phyloP scores from a whole-genome alignment of 2,113 vertebrate genomes.

The Mellivora capensis region DNA sequence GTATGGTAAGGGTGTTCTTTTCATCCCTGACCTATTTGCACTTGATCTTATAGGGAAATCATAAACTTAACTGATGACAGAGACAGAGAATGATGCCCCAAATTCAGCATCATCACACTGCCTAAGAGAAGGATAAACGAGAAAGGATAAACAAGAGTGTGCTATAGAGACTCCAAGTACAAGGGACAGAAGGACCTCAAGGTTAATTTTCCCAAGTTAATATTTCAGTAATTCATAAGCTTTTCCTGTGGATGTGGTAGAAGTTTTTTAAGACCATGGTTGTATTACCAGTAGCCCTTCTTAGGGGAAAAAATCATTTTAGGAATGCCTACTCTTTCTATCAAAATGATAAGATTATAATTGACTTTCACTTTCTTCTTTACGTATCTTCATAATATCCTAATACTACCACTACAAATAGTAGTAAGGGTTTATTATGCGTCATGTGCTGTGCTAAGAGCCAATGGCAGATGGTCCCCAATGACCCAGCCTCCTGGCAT shows the following conservation, averaged over 20 bases:
- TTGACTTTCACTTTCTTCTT: not conserved
- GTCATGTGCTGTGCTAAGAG: not conserved
- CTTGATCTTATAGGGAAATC: constrained; percentile 42
- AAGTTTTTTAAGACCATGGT: not conserved
- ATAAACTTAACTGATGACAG: constrained; percentile 4
- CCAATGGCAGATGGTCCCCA: not conserved
- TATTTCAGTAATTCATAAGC: constrained; percentile 32
- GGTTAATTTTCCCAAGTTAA: constrained; percentile 14
- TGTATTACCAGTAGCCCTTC: not conserved
- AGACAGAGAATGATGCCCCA: not conserved
- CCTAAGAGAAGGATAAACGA: not conserved
- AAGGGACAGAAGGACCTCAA: not conserved
- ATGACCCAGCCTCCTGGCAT: not conserved
- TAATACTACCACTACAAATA: not conserved
- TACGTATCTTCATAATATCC: not conserved
- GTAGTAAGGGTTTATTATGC: not conserved
- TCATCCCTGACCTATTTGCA: constrained; percentile 31
- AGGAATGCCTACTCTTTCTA: not conserved
- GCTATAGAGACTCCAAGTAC: not conserved
- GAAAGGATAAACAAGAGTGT: not conserved
- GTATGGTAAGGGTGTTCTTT: not conserved
- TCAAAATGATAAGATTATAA: not conserved
- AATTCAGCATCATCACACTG: constrained; percentile 3
- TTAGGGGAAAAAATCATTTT: not conserved
- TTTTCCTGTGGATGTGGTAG: not conserved